Base-by-base conservation (phyloP, 2,888 invertebrate species). In the Drosophila algonquin region DNA sequence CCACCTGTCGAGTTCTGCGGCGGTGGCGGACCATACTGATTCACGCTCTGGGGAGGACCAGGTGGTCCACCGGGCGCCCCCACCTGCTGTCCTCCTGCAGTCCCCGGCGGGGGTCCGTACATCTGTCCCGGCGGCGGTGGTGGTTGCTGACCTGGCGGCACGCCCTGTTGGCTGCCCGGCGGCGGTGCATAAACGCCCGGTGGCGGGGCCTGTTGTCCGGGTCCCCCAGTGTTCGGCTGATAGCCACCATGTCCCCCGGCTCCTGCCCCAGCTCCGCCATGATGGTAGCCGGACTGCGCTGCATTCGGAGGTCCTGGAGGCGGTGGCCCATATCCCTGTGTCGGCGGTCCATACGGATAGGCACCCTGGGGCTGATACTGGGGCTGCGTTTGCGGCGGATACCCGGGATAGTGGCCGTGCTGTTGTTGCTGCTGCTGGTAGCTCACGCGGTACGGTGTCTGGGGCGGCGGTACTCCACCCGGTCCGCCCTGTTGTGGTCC, bases 281-380 rank as follows among this genome's bases (percentile, higher is more conserved):
- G 93, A 68, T 93, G 93, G 75, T 94, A 94, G 60, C 94, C 93
- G 88, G 93, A 89, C 46, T 84, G 84, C 9, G 51, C 64, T 93
- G 93, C 93, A 59, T 94, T 92, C 3, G 94, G 93, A 12, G 95
- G 93, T 9, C 50, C 67, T 1, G 94, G 93, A 5, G 94, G 95
- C 24, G 90, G 90, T 3, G 90, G 90, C 0, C 90, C 90, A 81
- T 95, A 95, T 5, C 94, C 90, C 76, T 92, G 92, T 0, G 90
- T 70, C n/a, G 92, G 92, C 7, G 92, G 91, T 1, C 91, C 92
- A 63, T 92, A 92, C 0, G 94, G 94, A 84, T 95, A 95, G 4
- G 94, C 94, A 56, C 94, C 92, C 74, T 93, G 93, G 40, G 94
- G 94, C 62, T 95, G 94, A 81, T 94, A 95, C 32, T 92, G 91